Percentiles rank a stretch among this genome's conserved stretches.
phyloP scores from a whole-genome alignment of 2,113 vertebrate species.

The Promerops cafer region DNA sequence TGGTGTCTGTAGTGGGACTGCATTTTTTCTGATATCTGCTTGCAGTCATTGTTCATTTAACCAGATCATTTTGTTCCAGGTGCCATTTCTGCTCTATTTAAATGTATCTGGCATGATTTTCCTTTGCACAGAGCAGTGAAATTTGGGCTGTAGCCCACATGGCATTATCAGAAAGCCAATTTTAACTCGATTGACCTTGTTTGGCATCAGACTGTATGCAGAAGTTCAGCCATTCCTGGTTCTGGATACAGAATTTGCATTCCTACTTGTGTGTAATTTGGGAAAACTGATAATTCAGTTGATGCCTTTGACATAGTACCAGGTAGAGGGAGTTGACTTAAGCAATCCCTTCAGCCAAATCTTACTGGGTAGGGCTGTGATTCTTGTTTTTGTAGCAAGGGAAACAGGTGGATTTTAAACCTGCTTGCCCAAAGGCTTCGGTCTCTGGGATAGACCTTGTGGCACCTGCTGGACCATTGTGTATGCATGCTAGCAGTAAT shows the following conservation, averaged over 20 bases:
- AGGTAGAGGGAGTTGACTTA: background rate
- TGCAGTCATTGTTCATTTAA: background rate
- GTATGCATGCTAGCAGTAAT: background rate
- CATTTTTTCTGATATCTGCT: background rate
- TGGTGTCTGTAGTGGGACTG: background rate
- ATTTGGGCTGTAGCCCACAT: background rate
- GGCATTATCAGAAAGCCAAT: background rate
- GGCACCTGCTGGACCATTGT: background rate
- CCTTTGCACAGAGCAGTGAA: background rate
- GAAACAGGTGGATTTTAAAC: background rate
- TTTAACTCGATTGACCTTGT: conserved; percentile 14
- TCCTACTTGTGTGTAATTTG: background rate
- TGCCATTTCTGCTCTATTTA: background rate
- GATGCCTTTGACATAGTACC: background rate
- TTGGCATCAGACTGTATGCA: background rate
- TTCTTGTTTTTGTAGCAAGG: background rate
- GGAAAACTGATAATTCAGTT: background rate
- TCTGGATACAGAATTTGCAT: background rate
- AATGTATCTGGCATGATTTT: background rate
- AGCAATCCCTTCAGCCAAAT: background rate
- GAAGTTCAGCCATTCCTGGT: background rate
- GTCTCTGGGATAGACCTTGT: background rate
- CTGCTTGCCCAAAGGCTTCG: background rate
- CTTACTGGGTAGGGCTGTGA: background rate
- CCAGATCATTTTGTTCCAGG: background rate